These are phyloP conservation scores for Notarius lentiginosus DNA, from an alignment of 2,113 vertebrate species.

Conservation along the genomic window DNA sequence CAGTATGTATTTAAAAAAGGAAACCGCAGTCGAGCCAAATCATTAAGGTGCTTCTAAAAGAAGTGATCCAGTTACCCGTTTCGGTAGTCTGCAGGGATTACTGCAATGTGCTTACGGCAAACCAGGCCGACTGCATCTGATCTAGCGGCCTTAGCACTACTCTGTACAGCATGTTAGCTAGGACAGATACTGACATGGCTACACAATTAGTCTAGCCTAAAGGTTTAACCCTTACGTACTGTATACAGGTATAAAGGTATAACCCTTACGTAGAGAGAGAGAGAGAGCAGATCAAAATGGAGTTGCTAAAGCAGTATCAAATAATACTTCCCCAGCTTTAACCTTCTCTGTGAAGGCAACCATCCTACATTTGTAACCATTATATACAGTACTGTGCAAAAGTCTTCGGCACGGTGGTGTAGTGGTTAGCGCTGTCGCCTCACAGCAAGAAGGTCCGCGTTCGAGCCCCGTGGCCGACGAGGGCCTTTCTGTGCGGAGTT, in stretches of 20 bases:
- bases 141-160: slow-evolving; percentile 56
- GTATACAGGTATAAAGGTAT: not conserved
- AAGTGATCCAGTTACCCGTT: slow-evolving; percentile 81
- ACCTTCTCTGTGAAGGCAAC: not conserved
- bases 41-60: slow-evolving; percentile 81
- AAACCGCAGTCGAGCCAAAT: slow-evolving; percentile 72
- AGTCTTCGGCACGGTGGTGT: no score
- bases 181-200: slow-evolving; percentile 19
- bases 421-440: no score
- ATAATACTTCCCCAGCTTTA: not conserved
- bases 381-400: not conserved
- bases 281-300: not conserved
- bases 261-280: not conserved
- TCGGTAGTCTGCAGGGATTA: slow-evolving; percentile 77
- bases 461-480: no score
- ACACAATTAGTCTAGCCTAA: slow-evolving; percentile 6
- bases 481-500: no score
- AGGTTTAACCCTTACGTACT: not conserved
- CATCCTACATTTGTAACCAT: not conserved
- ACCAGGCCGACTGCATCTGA: slow-evolving; percentile 67
- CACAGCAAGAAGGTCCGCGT: no score
- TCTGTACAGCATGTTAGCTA: slow-evolving; percentile 7
- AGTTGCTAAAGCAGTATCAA: not conserved
- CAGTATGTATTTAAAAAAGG: slow-evolving; percentile 65
- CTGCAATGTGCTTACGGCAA: slow-evolving; percentile 78